A percentile compares a stretch with the other conserved stretches of the same genome.
These are phyloP conservation scores for Megalurothrips usitatus DNA, from an alignment of 2,888 invertebrate genomes.

Conservation along the genomic window DNA sequence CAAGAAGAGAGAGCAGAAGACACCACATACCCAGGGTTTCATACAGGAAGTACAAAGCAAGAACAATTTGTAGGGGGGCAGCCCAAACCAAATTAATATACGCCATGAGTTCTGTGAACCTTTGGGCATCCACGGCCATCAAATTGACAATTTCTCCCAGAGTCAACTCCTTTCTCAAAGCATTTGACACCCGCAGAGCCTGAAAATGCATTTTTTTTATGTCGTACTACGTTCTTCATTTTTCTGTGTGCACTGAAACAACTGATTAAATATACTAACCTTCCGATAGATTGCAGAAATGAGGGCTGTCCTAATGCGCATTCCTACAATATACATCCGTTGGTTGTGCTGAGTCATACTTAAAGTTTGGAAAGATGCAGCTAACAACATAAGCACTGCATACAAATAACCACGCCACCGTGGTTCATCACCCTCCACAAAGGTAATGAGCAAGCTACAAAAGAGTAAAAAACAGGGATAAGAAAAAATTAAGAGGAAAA, in stretches of 20 bases:
- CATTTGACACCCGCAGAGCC: conserved; percentile 45
- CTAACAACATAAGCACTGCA: conserved; percentile 50
- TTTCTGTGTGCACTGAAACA: neutral
- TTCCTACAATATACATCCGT: conserved; percentile 51
- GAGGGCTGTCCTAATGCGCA: conserved; percentile 52
- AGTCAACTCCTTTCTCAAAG: conserved; percentile 46
- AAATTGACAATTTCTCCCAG: conserved; percentile 52
- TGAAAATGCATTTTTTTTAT: conserved; percentile 34
- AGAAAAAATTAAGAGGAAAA: neutral
- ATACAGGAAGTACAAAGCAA: conserved; percentile 52
- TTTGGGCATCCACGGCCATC: conserved; percentile 51
- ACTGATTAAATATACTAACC: conserved; percentile 37
- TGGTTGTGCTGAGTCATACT: conserved; percentile 54
- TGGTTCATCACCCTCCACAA: conserved; percentile 43
- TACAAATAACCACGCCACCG: conserved; percentile 56
- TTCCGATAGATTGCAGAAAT: conserved; percentile 56
- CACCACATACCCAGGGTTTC: conserved; percentile 42
- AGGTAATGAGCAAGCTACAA: conserved; percentile 43
- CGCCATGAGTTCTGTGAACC: conserved; percentile 47
- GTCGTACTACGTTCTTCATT: neutral
- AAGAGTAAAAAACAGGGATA: neutral
- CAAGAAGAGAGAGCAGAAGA: neutral
- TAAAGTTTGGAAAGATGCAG: conserved; percentile 51
- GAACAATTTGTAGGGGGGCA: conserved; percentile 51
- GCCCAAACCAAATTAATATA: conserved; percentile 51